Percentiles rank a stretch among this genome's conserved stretches.
Conservation (phyloP, 2,113 vertebrate species). For the Anolis sagrei region DNA sequence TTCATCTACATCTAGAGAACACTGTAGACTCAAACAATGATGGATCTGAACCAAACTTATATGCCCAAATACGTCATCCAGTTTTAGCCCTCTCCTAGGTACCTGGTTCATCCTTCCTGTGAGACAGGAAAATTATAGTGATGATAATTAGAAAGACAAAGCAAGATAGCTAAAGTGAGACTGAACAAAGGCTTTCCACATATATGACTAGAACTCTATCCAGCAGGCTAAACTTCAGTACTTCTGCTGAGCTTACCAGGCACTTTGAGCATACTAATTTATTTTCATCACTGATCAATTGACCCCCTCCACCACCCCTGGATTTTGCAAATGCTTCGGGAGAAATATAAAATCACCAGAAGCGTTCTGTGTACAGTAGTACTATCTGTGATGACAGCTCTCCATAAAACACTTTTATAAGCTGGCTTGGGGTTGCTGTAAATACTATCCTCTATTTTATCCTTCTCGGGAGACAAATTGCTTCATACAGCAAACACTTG, state of each 20-base stretch:
- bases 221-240: too few relatives aligned
- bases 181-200: neutral
- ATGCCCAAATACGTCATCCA: too few relatives aligned
- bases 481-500: constrained; percentile 10
- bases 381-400: neutral
- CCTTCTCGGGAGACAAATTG: constrained; percentile 44
- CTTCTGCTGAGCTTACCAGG: neutral
- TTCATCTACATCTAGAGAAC: too few relatives aligned
- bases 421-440: constrained; percentile 14
- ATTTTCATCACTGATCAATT: neutral
- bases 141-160: neutral
- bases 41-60: too few relatives aligned
- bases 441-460: constrained; percentile 35
- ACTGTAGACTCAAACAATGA: too few relatives aligned
- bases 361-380: neutral
- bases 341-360: neutral
- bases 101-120: neutral
- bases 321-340: neutral
- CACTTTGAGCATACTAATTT: neutral
- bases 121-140: neutral
- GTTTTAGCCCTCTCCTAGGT: too few relatives aligned
- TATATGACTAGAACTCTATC: neutral
- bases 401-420: constrained; percentile 24
- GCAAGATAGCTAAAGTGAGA: neutral
- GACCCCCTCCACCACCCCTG: neutral